Evolutionary conservation across 1,140 invertebrate genomes (phyloP).

Genomic region (Samia ricini): DNA sequence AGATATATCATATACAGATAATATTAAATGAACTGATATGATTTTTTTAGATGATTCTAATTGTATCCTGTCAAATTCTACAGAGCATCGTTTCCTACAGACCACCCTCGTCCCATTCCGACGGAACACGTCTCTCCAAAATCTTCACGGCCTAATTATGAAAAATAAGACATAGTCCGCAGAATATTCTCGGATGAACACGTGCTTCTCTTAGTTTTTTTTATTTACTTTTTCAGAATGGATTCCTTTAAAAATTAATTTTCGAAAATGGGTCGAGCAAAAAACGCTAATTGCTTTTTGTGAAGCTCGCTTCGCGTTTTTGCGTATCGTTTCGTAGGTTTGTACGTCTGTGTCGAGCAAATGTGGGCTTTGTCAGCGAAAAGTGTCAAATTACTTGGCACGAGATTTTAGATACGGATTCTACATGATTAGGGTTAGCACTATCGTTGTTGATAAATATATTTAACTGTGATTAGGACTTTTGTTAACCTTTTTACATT

Average conservation of each 20-base stretch:
- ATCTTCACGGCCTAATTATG: slow-evolving; percentile 70
- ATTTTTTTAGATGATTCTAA: background rate
- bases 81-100: slow-evolving; percentile 10
- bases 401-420: slow-evolving; percentile 62
- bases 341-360: slow-evolving; percentile 56
- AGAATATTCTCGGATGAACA: slow-evolving; percentile 57
- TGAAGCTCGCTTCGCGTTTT: slow-evolving; percentile 50
- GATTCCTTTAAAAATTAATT: slow-evolving; percentile 74
- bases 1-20: background rate
- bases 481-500: too few species aligned
- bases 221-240: slow-evolving; percentile 37
- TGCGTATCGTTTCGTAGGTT: slow-evolving; percentile 54
- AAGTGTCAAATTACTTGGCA: slow-evolving; percentile 76
- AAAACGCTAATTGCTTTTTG: slow-evolving; percentile 77
- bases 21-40: background rate
- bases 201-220: slow-evolving; percentile 51
- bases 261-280: slow-evolving; percentile 47
- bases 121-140: slow-evolving; percentile 31
- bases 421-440: slow-evolving; percentile 42
- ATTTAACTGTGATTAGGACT: too few species aligned
- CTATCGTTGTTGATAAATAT: background rate
- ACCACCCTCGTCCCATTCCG: slow-evolving; percentile 32
- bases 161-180: slow-evolving; percentile 72
- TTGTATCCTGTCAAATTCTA: background rate
- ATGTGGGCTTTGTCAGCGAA: slow-evolving; percentile 73